A percentile compares a stretch with the other conserved stretches of the same genome.
phyloP scores from a whole-genome alignment of 2,888 invertebrate genomes.

The Hypercompe scribonia region DNA sequence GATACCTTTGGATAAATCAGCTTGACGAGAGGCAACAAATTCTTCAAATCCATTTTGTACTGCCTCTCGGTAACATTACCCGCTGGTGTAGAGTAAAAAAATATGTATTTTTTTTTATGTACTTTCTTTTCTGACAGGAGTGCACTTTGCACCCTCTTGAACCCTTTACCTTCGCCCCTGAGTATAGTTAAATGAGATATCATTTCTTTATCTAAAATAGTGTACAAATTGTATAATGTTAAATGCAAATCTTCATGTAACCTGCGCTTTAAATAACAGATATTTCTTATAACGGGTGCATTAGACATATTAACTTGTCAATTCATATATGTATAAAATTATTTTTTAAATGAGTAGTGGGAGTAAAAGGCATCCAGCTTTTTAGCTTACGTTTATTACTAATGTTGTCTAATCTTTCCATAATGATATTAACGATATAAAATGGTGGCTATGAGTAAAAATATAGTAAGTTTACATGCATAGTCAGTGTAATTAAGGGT shows the following conservation, averaged over 20 bases:
- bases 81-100: too few species aligned
- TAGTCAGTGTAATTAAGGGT: background rate
- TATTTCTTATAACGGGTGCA: slow-evolving; percentile 1
- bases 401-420: background rate
- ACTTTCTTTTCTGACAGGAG: too few species aligned
- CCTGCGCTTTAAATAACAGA: background rate
- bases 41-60: too few species aligned
- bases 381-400: background rate
- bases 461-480: background rate
- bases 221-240: background rate
- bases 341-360: background rate
- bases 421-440: background rate
- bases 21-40: too few species aligned
- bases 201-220: too few species aligned
- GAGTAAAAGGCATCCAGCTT: background rate
- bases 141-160: too few species aligned
- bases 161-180: too few species aligned
- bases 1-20: too few species aligned
- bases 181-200: too few species aligned
- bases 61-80: too few species aligned
- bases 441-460: background rate
- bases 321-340: background rate
- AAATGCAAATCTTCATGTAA: background rate
- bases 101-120: too few species aligned
- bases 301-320: slow-evolving; percentile 1